Evolutionary conservation across 2,797 vertebrate genomes (phyloP), one percentile per base, ranked within the genome.

Genomic region (Periophthalmus magnuspinnatus): DNA sequence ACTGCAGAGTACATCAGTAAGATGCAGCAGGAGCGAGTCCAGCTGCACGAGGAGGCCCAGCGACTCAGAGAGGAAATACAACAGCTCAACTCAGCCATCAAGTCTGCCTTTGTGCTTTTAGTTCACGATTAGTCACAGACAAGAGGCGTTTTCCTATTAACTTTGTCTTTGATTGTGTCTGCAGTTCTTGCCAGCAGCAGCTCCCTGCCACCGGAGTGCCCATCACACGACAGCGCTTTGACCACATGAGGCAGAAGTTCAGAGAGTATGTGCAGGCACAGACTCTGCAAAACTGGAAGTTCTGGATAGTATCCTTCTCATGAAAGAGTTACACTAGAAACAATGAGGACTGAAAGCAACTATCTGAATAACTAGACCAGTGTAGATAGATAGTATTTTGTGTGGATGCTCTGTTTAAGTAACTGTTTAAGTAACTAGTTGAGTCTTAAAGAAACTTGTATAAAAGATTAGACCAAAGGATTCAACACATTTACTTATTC

Each of bases 241-340:
- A 97, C 89, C 95, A 95, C 88, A 97, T 99, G 97, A 94, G 96
- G 67, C 92, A 95, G 82, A 96, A 95, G 94, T 99, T 99, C 32
- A 89, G 96, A 0, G 95, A 96, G 75, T 99, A 99, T 0, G 95
- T 99, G 62, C 92, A 91, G 33, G 90, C 89, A 1, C 96, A 96
- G 80, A 99, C 97, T 0, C 88, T 97, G 83, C 96, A 96, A 74
- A 97, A 99, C 91, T 99, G 98, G 98, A 99, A 98, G 89, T 99
- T 99, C 91, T 99, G 98, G 98, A 96, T 99, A 0, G 97, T 99
- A 99, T 99, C 98, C 94, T 95, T 79, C 5, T 24, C 24, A 6
- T 59, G 6, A 55, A 47, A 63, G 10, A 58, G 63, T 41, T 45
- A 45, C 13, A 45, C 41, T 45, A 45, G 41, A 45, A 45, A 45